phyloP scores from a whole-genome alignment of 64 coral and sea anemone genomes.

The Acropora yongei region DNA sequence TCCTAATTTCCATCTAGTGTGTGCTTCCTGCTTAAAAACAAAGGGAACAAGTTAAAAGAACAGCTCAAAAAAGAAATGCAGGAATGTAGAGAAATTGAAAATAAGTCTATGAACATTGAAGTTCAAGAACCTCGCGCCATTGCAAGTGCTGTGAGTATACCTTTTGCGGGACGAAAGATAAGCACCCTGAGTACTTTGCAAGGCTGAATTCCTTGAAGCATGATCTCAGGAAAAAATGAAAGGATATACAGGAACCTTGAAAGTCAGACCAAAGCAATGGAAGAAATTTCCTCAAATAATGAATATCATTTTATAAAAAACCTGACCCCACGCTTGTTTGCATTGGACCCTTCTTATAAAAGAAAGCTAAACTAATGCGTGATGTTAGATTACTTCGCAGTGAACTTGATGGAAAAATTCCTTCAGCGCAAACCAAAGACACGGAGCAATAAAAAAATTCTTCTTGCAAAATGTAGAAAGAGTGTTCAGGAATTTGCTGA shows the following conservation, averaged over 20 bases:
- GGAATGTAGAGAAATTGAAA: not conserved
- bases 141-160: not conserved
- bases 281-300: slow-evolving; percentile 29
- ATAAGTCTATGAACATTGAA: no score
- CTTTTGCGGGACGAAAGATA: not conserved
- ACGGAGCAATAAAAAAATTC: not conserved
- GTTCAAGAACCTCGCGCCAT: no score
- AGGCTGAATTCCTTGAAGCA: slow-evolving; percentile 6
- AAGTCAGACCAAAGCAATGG: slow-evolving; percentile 7
- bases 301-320: slow-evolving; percentile 47
- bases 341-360: slow-evolving; percentile 13
- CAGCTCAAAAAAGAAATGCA: not conserved
- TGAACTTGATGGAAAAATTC: slow-evolving; percentile 40
- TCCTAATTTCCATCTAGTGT: not conserved
- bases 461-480: not conserved
- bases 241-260: not conserved
- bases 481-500: not conserved
- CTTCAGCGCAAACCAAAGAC: slow-evolving; percentile 23
- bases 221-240: slow-evolving; percentile 6
- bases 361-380: slow-evolving; percentile 46
- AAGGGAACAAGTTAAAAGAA: not conserved
- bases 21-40: not conserved
- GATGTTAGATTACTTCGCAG: not conserved
- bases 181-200: slow-evolving; percentile 43
- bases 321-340: slow-evolving; percentile 31